phyloP scores from a whole-genome alignment of 1,140 invertebrate genomes.

The Eubasilissa regina region DNA sequence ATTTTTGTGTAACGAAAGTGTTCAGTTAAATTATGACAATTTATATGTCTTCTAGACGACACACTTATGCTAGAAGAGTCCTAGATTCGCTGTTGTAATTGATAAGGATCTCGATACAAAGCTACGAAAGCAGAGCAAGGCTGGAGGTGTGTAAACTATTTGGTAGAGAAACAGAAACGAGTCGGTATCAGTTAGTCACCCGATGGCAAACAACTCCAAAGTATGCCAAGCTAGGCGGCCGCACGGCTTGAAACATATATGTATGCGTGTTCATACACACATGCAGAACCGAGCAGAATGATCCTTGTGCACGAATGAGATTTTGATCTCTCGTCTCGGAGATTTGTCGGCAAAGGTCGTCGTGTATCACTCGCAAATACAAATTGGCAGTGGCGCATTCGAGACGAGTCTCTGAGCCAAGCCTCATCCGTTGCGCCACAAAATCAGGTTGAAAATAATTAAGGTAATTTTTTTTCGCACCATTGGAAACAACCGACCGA shows the following conservation, averaged over 20 bases:
- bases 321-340: too few relatives aligned
- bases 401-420: too few relatives aligned
- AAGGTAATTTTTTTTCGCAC: too few relatives aligned
- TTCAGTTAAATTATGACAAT: not conserved
- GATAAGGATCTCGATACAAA: constrained; percentile 12
- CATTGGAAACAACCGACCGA: too few relatives aligned
- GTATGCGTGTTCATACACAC: not conserved
- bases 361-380: too few relatives aligned
- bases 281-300: not conserved
- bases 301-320: too few relatives aligned
- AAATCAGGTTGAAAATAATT: too few relatives aligned
- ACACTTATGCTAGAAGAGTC: not conserved
- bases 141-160: constrained; percentile 22
- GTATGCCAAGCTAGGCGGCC: constrained; percentile 17
- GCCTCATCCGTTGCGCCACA: too few relatives aligned
- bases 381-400: too few relatives aligned
- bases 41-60: not conserved
- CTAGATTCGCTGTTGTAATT: not conserved
- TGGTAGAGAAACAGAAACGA: constrained; percentile 10
- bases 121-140: constrained; percentile 14
- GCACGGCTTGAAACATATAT: not conserved
- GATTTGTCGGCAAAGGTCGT: too few relatives aligned
- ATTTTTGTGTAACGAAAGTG: not conserved
- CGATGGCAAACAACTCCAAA: constrained; percentile 30
- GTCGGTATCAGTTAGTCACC: not conserved